These are phyloP conservation scores for Picathartes gymnocephalus DNA, from an alignment of 2,113 vertebrate species.

Conservation along the genomic window DNA sequence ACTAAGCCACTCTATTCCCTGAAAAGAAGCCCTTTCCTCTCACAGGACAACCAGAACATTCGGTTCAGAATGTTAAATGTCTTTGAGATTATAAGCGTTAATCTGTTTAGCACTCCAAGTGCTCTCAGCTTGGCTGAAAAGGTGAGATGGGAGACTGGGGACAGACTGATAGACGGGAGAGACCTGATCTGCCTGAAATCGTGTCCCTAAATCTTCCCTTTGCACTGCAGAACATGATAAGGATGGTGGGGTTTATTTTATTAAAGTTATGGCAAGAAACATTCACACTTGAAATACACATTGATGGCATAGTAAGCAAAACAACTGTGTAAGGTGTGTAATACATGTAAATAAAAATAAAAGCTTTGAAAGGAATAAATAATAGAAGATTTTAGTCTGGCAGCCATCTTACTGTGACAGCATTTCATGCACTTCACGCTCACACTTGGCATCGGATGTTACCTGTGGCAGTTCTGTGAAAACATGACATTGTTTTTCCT, in stretches of 20 bases:
- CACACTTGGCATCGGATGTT: background rate
- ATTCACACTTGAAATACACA: background rate
- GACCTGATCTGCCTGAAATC: background rate
- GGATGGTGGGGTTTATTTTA: background rate
- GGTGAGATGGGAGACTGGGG: background rate
- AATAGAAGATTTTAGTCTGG: background rate
- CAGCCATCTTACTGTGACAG: constrained; percentile 29
- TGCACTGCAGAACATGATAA: background rate
- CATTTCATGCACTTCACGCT: background rate
- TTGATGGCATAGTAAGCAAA: background rate
- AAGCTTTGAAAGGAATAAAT: background rate
- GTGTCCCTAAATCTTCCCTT: background rate
- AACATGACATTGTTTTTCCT: background rate
- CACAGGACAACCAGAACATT: background rate
- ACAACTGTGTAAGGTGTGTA: background rate
- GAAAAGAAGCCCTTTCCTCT: background rate
- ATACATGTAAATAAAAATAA: background rate
- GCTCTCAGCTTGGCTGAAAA: background rate
- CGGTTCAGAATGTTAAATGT: background rate
- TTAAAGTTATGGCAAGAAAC: background rate
- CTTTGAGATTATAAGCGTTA: background rate
- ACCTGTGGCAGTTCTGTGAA: background rate
- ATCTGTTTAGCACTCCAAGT: background rate
- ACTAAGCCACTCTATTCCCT: fast-evolving
- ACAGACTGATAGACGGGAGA: background rate